Evolutionary conservation across 1,140 invertebrate genomes (phyloP), one percentile per base, ranked within the genome.

Genomic region (Camponotus floridanus): DNA sequence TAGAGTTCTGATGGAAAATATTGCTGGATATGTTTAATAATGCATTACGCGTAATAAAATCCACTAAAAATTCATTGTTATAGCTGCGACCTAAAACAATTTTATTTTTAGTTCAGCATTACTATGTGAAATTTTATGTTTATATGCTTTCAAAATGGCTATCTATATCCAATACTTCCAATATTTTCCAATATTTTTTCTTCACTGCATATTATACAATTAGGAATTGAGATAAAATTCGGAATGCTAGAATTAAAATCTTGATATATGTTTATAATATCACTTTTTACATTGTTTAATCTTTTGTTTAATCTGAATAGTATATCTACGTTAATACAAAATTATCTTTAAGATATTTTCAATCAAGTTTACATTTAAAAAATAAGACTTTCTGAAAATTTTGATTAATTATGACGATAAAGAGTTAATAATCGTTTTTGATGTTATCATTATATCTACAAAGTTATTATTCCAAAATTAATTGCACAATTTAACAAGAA

Each of bases 241-340:
- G 8, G 31, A 26, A 26, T 26, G 15, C 21, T 76, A 0, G 5
- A 64, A 45, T 64, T 64, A 1, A 26, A 26, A 26, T 15, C 4
- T 76, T 62, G 13, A 18, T 33, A 13, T 76, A 76, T 26, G n/a
- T n/a, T n/a, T 33, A 13, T 76, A 76, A 78, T 33, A 62, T 62
- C 13, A 26, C 11, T 76, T 76, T 76, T 76, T 59, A 76, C 36
- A 3, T 18, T n/a, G 21, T n/a, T n/a, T n/a, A n/a, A n/a, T n/a
- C 1, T 45, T 64, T 11, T 62, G 8, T 45, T 45, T 42, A 26
- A 61, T 59, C 18, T 26, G 3, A 48, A 7, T 6, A 8, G 59
- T 74, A 6, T 57, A 21, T 39, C 2, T 36, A 36, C 8, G n/a
- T 74, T 73, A 3, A 26, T 61, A 0, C n/a, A 36, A 39, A 6